A percentile compares a stretch with the other conserved stretches of the same genome.
phyloP scores from a whole-genome alignment of 2,888 invertebrate genomes.

The Seladonia tumulorum region DNA sequence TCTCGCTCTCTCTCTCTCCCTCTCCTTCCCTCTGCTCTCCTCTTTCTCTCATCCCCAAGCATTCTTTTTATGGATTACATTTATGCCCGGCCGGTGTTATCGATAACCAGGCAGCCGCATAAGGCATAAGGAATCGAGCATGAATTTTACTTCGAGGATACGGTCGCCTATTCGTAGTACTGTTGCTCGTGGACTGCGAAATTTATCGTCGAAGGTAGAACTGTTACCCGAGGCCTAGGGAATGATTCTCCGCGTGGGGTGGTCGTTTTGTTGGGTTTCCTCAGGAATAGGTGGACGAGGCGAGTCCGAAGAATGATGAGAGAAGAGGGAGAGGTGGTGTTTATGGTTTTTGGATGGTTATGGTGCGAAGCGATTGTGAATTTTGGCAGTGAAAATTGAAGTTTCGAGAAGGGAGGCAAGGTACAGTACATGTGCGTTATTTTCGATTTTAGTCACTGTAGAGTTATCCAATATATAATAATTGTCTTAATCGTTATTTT shows the following conservation, averaged over 20 bases:
- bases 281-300: background rate
- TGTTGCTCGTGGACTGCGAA: slow-evolving; percentile 4
- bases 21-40: background rate
- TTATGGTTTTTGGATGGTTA: background rate
- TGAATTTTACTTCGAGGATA: slow-evolving; percentile 53
- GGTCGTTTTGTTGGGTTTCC: background rate
- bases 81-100: slow-evolving; percentile 53
- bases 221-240: background rate
- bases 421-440: too few relatives aligned
- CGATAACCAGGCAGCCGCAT: slow-evolving; percentile 35
- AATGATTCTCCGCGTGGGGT: background rate
- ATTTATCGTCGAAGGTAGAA: slow-evolving; percentile 43
- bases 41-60: slow-evolving; percentile 6
- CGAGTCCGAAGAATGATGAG: background rate
- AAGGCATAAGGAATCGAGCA: slow-evolving; percentile 23
- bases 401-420: background rate
- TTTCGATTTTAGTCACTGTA: background rate
- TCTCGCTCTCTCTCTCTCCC: background rate
- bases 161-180: slow-evolving; percentile 8
- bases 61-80: slow-evolving; percentile 71
- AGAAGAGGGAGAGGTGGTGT: background rate
- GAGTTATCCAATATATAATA: background rate
- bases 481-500: too few relatives aligned
- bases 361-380: background rate
- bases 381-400: background rate